phyloP scores from a whole-genome alignment of 2,888 invertebrate species.

The Cerceris ruficornis region DNA sequence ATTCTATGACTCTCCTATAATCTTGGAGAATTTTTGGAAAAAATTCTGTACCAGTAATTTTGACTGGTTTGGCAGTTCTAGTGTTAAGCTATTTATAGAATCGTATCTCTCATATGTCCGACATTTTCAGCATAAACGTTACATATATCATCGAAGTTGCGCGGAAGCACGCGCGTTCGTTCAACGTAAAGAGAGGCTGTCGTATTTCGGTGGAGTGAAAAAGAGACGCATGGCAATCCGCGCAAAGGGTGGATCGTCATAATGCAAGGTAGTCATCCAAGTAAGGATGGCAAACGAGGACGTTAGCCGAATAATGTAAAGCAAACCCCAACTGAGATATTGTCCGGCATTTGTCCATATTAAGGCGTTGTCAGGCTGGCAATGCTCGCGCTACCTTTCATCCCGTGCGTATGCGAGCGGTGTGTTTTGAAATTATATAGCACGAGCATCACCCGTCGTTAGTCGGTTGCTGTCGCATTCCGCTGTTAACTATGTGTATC shows the following conservation, averaged over 20 bases:
- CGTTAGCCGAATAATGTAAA: constrained; percentile 79
- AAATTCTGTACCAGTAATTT: no score
- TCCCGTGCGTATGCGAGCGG: constrained; percentile 48
- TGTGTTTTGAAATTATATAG: constrained; percentile 70
- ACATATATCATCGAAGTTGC: background rate
- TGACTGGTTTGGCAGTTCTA: no score
- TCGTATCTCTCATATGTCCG: no score
- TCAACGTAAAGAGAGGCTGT: constrained; percentile 11
- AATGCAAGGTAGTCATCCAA: constrained; percentile 55
- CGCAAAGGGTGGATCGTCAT: constrained; percentile 57
- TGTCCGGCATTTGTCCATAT: constrained; percentile 79
- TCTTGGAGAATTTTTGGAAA: no score
- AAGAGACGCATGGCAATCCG: constrained; percentile 47
- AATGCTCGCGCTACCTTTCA: constrained; percentile 54
- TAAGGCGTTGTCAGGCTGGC: constrained; percentile 68
- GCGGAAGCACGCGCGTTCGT: background rate
- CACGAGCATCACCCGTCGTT: constrained; percentile 69
- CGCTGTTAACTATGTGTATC: constrained; percentile 75
- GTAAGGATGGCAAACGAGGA: constrained; percentile 75
- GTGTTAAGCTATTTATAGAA: background rate
- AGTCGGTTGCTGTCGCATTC: constrained; percentile 67
- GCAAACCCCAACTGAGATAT: constrained; percentile 78
- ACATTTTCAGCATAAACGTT: background rate
- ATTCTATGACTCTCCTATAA: no score
- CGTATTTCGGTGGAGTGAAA: constrained; percentile 44